A percentile compares a stretch with the other conserved stretches of the same genome.
Conservation (phyloP, 2,888 invertebrate species). For the Clivina fossor region DNA sequence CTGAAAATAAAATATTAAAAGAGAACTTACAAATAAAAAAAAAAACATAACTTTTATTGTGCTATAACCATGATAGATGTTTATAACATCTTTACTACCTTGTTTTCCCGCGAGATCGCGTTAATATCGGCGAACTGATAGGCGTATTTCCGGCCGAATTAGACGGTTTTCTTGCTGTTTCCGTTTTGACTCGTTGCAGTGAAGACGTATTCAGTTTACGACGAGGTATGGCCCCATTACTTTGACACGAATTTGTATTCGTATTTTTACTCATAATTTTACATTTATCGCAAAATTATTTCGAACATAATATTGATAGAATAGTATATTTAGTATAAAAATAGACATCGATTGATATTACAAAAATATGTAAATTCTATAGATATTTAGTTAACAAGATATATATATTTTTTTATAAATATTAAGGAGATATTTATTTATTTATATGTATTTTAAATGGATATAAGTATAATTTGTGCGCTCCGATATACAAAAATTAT, state of each 20-base stretch:
- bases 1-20: too few species aligned
- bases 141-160: slow-evolving; percentile 26
- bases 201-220: slow-evolving; percentile 10
- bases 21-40: too few species aligned
- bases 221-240: slow-evolving; percentile 28
- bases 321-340: too few species aligned
- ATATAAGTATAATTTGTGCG: too few species aligned
- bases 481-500: too few species aligned
- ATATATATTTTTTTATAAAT: too few species aligned
- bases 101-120: slow-evolving; percentile 19
- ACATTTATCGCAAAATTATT: too few species aligned
- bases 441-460: too few species aligned
- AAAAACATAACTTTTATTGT: neutral
- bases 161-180: slow-evolving; percentile 9
- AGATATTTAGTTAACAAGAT: too few species aligned
- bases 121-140: slow-evolving; percentile 24
- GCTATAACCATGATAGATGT: neutral
- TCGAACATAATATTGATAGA: too few species aligned
- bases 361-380: slow-evolving; percentile 3
- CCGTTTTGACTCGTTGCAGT: slow-evolving; percentile 13
- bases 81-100: slow-evolving; percentile 28
- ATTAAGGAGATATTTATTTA: too few species aligned
- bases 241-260: slow-evolving; percentile 14
- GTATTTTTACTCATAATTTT: slow-evolving; percentile 3
- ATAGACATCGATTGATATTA: neutral